These are phyloP conservation scores for Crocuta crocuta DNA, from an alignment of 2,113 vertebrate species.

Conservation along the genomic window DNA sequence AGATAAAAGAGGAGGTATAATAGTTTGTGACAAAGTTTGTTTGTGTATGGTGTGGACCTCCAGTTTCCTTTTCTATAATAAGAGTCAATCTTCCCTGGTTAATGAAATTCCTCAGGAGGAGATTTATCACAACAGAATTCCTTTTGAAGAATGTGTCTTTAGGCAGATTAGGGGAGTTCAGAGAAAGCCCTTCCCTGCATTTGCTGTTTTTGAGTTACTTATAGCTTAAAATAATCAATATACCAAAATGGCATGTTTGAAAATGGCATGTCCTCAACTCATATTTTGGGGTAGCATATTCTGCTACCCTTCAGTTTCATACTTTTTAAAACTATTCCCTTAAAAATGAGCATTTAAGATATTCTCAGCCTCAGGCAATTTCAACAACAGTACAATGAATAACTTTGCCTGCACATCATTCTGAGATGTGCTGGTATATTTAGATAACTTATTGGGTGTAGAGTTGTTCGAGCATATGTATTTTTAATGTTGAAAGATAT, in stretches of 20 bases:
- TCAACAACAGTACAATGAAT: background rate
- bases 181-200: background rate
- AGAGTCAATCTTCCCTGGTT: background rate
- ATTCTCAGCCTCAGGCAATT: background rate
- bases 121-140: background rate
- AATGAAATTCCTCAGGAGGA: background rate
- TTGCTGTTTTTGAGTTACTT: background rate
- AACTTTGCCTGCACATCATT: background rate
- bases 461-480: background rate
- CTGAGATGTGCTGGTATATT: background rate
- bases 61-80: background rate
- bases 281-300: background rate
- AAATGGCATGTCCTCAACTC: background rate
- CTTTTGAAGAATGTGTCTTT: background rate
- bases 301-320: background rate
- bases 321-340: background rate
- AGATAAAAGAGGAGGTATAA: background rate
- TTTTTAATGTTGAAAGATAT: constrained; percentile 30
- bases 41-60: background rate
- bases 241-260: background rate
- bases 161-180: background rate
- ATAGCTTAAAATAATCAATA: background rate
- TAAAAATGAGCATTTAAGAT: constrained; percentile 29
- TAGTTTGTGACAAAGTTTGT: background rate
- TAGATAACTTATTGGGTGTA: background rate